phyloP scores from a whole-genome alignment of 2,888 invertebrate genomes.

The Nemotelus pantherinus region DNA sequence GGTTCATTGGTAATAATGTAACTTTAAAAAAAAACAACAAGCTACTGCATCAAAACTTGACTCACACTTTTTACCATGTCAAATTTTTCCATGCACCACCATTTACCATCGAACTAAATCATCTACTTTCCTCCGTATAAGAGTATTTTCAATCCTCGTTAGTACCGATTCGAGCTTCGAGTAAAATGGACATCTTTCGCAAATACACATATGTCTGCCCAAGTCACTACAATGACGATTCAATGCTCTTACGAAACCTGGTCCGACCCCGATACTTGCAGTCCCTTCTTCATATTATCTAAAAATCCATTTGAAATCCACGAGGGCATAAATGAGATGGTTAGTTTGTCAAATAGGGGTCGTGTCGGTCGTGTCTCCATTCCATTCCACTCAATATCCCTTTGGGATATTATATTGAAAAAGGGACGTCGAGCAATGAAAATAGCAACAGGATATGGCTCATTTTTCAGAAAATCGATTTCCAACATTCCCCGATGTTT shows the following conservation, averaged over 20 bases:
- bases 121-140: too few species aligned
- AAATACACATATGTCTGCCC: conserved; percentile 15
- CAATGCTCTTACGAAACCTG: neutral
- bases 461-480: conserved; percentile 26
- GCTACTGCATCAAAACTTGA: too few species aligned
- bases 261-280: neutral
- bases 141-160: neutral
- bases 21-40: too few species aligned
- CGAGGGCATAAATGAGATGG: conserved; percentile 22
- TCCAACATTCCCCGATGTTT: conserved; percentile 1
- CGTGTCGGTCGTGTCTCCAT: neutral
- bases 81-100: too few species aligned
- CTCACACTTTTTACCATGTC: too few species aligned
- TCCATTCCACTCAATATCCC: conserved; percentile 7
- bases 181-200: conserved; percentile 24
- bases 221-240: conserved; percentile 7
- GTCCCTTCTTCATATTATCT: conserved; percentile 19
- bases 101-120: too few species aligned
- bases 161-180: conserved; percentile 17
- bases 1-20: too few species aligned
- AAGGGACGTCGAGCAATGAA: neutral
- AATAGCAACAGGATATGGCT: conserved; percentile 40
- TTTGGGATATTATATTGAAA: conserved; percentile 36
- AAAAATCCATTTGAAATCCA: conserved; percentile 31
- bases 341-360: conserved; percentile 8